Conservation (phyloP, 92 coral and sea anemone genomes). For the Siderastrea siderea region DNA sequence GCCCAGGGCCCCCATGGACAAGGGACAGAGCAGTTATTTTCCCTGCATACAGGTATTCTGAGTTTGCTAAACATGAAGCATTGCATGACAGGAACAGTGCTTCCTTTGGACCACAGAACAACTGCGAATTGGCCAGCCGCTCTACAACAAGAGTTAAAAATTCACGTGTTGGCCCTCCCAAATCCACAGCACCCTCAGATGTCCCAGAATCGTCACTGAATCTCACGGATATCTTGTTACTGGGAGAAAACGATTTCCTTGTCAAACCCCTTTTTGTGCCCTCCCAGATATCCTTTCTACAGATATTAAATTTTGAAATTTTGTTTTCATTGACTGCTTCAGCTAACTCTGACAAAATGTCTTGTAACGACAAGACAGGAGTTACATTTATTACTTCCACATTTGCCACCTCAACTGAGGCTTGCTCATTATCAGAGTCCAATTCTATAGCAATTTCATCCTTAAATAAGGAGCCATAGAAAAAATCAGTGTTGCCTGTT, state of each 20-base stretch:
- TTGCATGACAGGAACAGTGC: conserved; percentile 61
- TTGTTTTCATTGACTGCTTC: conserved; percentile 33
- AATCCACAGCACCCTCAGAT: conserved; percentile 76
- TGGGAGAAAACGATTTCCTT: conserved; percentile 76
- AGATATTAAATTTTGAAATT: conserved; percentile 73
- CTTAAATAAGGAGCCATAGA: conserved; percentile 68
- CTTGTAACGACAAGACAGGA: conserved; percentile 49
- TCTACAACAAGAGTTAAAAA: conserved; percentile 70
- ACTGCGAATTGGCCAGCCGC: conserved; percentile 64
- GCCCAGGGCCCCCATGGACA: conserved; percentile 83
- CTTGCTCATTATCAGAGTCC: conserved; percentile 65
- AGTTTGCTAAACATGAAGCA: conserved; percentile 65
- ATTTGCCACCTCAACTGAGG: conserved; percentile 23
- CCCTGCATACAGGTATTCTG: conserved; percentile 76
- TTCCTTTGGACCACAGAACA: conserved; percentile 69
- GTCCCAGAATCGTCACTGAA: conserved; percentile 75
- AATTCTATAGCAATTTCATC: conserved; percentile 27
- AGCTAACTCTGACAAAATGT: conserved; percentile 60
- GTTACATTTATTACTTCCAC: conserved; percentile 28
- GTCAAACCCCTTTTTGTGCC: conserved; percentile 71
- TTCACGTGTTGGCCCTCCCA: conserved; percentile 79
- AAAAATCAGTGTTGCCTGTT: conserved; percentile 46
- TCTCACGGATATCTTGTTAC: conserved; percentile 55
- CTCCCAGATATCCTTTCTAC: conserved; percentile 76
- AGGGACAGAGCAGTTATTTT: conserved; percentile 78